Percentiles rank a stretch among this genome's conserved stretches.
Evolutionary conservation across 2,888 invertebrate genomes (phyloP).

Genomic region (Disparrhopalites patrizii): DNA sequence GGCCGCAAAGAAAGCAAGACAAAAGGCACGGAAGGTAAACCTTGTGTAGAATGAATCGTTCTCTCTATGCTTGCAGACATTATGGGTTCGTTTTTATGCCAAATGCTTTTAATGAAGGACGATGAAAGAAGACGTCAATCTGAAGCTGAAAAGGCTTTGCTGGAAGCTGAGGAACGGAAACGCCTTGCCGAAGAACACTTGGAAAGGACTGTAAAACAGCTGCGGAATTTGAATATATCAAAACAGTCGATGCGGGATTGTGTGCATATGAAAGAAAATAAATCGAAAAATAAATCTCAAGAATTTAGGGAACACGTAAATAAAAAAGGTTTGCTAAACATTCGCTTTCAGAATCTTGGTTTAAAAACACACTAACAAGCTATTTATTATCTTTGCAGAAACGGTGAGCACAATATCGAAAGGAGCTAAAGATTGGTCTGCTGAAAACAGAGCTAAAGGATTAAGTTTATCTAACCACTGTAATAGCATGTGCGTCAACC

Average conservation of each 20-base stretch:
- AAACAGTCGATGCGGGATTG: not conserved
- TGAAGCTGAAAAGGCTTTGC: constrained; percentile 28
- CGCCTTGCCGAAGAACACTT: constrained; percentile 16
- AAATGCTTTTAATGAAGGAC: too few relatives aligned
- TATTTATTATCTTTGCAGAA: not conserved
- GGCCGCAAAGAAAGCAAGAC: constrained; percentile 76
- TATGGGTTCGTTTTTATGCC: too few relatives aligned
- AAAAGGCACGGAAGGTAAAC: constrained; percentile 70
- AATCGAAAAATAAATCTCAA: not conserved
- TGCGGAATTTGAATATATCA: constrained; percentile 3
- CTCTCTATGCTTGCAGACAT: too few relatives aligned
- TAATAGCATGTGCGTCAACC: not conserved
- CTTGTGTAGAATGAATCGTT: too few relatives aligned
- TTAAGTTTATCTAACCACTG: not conserved
- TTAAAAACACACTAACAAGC: not conserved
- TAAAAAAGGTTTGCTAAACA: not conserved
- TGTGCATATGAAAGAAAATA: not conserved
- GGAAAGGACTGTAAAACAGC: not conserved
- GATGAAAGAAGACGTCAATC: constrained; percentile 7
- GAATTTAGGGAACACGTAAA: not conserved
- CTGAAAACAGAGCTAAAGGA: not conserved
- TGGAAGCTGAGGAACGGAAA: constrained; percentile 31
- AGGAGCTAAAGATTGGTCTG: not conserved
- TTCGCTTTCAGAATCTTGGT: not conserved
- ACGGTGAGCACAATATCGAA: not conserved